These are phyloP conservation scores for Athene cunicularia DNA, from an alignment of 2,113 vertebrate species.

Conservation along the genomic window DNA sequence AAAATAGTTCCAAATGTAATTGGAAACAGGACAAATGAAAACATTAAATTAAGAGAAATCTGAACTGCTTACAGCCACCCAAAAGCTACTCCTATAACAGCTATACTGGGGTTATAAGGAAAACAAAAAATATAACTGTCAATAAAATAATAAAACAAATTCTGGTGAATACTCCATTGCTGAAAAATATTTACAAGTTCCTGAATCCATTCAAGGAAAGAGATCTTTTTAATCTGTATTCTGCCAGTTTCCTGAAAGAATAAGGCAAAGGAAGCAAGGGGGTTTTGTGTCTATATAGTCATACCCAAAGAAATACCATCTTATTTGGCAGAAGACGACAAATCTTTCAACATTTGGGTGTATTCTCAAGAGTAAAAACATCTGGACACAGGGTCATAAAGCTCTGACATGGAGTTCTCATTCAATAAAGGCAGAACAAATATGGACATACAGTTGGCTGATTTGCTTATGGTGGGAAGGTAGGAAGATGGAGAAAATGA, in stretches of 20 bases:
- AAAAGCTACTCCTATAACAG: background rate
- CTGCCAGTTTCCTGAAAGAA: background rate
- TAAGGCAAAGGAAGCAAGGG: background rate
- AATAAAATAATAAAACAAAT: background rate
- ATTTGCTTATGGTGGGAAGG: background rate
- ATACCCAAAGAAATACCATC: background rate
- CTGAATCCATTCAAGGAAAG: background rate
- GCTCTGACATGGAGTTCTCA: background rate
- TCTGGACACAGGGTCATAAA: background rate
- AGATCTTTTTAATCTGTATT: background rate
- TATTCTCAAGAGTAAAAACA: background rate
- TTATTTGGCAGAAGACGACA: background rate
- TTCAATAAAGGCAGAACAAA: background rate
- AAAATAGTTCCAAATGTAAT: background rate
- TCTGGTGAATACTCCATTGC: background rate
- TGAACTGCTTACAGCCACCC: background rate
- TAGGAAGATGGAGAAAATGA: background rate
- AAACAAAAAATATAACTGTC: background rate
- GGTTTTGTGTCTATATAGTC: accelerated
- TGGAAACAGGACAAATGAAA: background rate
- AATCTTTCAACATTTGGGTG: background rate
- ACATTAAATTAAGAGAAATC: background rate
- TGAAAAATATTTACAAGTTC: background rate
- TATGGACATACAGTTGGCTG: accelerated
- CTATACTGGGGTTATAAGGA: background rate